Conservation (phyloP, 2,888 invertebrate genomes). For the Stenolophus ochropezus region DNA sequence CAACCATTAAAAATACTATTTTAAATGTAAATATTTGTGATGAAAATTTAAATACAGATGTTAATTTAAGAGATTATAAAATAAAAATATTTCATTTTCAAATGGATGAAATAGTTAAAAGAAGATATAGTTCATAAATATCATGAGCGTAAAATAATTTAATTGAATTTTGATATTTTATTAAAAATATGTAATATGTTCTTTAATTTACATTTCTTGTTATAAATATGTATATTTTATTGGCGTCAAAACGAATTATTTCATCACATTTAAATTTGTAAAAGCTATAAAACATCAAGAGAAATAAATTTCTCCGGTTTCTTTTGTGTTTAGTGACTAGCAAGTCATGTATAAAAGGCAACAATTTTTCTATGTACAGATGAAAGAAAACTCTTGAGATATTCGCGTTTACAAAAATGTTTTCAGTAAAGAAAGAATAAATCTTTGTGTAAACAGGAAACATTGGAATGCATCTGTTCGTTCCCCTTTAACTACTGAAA, state of each 20-base stretch:
- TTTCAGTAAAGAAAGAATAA: background rate
- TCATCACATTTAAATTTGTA: background rate
- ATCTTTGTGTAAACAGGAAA: background rate
- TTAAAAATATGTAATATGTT: too few relatives aligned
- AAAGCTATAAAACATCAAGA: background rate
- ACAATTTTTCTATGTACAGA: background rate
- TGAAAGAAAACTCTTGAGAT: background rate
- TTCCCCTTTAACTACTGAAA: slow-evolving; percentile 21
- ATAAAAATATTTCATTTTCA: too few relatives aligned
- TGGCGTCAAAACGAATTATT: background rate
- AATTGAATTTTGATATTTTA: too few relatives aligned
- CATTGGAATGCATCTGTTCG: background rate
- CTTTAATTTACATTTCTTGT: too few relatives aligned
- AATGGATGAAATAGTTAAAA: too few relatives aligned
- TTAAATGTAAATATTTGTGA: too few relatives aligned
- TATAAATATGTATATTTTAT: background rate
- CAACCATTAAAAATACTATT: too few relatives aligned
- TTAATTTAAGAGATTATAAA: too few relatives aligned
- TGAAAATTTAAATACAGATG: too few relatives aligned
- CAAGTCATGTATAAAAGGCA: background rate
- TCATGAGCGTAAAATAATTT: too few relatives aligned
- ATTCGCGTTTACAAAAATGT: background rate
- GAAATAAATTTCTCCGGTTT: background rate
- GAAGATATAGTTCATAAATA: too few relatives aligned
- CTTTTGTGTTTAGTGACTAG: background rate